phyloP scores from a whole-genome alignment of 2,888 invertebrate genomes.

The Patella caerulea region DNA sequence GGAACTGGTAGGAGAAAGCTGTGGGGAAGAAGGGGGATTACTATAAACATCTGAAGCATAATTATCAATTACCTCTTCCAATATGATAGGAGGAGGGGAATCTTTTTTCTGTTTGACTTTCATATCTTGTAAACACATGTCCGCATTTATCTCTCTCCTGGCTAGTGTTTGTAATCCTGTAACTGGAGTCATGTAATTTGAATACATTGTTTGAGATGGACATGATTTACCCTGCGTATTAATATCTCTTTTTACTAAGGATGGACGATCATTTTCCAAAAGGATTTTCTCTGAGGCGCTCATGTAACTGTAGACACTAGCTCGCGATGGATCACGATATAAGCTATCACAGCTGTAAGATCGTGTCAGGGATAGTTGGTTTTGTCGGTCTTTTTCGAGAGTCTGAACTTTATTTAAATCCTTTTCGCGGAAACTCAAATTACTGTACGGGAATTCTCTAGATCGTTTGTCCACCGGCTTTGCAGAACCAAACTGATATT shows the following conservation, averaged over 20 bases:
- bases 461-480: slow-evolving; percentile 43
- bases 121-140: background rate
- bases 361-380: background rate
- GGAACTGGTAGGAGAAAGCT: background rate
- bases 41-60: background rate
- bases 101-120: background rate
- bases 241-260: background rate
- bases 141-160: background rate
- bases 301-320: slow-evolving; percentile 21
- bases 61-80: background rate
- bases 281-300: slow-evolving; percentile 36
- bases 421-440: slow-evolving; percentile 54
- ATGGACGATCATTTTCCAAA: background rate
- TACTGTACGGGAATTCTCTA: slow-evolving; percentile 51
- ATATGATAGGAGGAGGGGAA: background rate
- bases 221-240: background rate
- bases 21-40: background rate
- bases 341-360: slow-evolving; percentile 30
- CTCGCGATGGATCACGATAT: slow-evolving; percentile 24
- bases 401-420: slow-evolving; percentile 45
- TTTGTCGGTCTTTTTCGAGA: background rate
- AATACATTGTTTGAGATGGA: background rate
- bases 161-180: background rate
- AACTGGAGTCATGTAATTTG: background rate
- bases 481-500: slow-evolving; percentile 47